A percentile compares a stretch with the other conserved stretches of the same genome.
Conservation (phyloP, 2,797 vertebrate genomes). For the Myotis vivesi region DNA sequence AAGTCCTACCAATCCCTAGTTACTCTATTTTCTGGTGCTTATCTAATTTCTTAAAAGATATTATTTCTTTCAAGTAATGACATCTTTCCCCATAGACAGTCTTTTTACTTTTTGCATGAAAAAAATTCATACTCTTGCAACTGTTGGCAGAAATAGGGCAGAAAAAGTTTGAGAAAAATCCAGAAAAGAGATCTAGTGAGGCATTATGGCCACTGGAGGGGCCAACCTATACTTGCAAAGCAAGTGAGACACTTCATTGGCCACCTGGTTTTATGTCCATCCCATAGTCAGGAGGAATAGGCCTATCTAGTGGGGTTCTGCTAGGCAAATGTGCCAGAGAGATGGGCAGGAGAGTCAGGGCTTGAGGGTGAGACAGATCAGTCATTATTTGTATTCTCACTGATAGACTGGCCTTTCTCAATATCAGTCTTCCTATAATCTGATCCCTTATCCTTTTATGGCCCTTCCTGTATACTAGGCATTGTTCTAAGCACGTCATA, state of each 20-base stretch:
- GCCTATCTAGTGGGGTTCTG: neutral
- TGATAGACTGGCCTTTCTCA: neutral
- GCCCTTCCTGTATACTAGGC: neutral
- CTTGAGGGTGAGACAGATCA: neutral
- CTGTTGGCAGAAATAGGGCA: neutral
- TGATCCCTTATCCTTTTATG: neutral
- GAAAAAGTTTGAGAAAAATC: neutral
- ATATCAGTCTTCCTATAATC: neutral
- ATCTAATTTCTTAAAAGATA: neutral
- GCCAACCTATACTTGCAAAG: neutral
- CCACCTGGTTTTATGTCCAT: rapidly evolving
- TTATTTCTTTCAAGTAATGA: neutral
- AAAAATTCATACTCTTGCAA: neutral
- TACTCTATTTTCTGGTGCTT: neutral
- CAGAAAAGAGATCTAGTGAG: neutral
- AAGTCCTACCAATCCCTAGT: neutral
- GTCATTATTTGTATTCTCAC: neutral
- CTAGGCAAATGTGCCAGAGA: neutral
- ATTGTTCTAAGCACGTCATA: neutral
- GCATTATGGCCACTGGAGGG: neutral
- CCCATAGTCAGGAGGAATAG: neutral
- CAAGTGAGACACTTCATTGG: neutral
- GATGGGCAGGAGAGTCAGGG: neutral
- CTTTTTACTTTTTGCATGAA: neutral
- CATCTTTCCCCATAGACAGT: neutral